These are phyloP conservation scores for Takifugu flavidus DNA, from an alignment of 2,113 vertebrate species.

Conservation along the genomic window DNA sequence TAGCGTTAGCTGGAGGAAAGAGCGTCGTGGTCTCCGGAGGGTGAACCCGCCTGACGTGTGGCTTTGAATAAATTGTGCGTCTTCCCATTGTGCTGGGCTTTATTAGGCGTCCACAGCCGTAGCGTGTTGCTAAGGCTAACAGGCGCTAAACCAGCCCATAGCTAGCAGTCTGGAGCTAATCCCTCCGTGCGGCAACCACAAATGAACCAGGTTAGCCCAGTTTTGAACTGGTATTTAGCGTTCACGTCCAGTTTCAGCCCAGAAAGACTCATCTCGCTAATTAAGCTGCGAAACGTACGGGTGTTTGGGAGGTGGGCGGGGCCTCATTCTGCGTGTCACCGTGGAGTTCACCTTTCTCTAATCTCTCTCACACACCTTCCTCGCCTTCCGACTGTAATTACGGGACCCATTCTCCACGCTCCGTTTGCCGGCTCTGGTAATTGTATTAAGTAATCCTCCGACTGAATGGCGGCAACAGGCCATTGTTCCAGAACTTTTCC, in stretches of 20 bases:
- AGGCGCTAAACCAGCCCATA: no score
- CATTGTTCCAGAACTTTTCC: conserved; percentile 58
- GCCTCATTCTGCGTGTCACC: conserved; percentile 35
- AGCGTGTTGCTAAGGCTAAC: no score
- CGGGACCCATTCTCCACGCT: conserved; percentile 46
- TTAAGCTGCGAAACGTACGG: conserved; percentile 8
- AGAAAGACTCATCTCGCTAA: conserved; percentile 7
- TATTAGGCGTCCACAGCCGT: no score
- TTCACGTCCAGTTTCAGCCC: neutral
- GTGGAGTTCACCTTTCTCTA: conserved; percentile 38
- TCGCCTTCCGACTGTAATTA: conserved; percentile 62
- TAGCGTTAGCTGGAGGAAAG: no score
- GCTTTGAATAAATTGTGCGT: no score
- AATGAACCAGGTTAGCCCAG: no score
- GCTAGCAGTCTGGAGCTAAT: neutral
- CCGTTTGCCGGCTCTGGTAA: conserved; percentile 56
- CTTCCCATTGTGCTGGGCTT: no score
- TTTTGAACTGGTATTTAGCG: no score
- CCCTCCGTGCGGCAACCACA: no score
- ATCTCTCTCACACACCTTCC: conserved; percentile 65
- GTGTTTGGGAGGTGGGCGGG: conserved; percentile 21
- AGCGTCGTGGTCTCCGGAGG: no score
- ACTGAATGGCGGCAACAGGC: conserved; percentile 37
- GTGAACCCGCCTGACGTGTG: no score
- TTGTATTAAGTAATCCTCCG: conserved; percentile 69